Conservation (phyloP, 53 echinoderm and acorn worm species). For the Echinometra lucunter region DNA sequence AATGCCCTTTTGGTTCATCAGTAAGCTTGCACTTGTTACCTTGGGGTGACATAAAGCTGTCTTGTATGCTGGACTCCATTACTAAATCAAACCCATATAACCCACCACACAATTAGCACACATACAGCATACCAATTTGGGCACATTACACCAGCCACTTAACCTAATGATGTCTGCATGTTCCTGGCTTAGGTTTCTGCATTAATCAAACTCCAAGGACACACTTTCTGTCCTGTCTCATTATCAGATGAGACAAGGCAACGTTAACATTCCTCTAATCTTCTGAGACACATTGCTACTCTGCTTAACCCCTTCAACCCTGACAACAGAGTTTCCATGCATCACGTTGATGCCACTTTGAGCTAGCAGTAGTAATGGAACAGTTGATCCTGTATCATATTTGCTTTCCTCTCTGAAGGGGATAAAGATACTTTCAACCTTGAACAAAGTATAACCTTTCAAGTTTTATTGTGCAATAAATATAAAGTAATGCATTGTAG, state of each 20-base stretch:
- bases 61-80: not conserved
- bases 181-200: conserved; percentile 38
- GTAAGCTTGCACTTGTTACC: not conserved
- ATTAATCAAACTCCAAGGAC: conserved; percentile 63
- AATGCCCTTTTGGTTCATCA: conserved; percentile 14
- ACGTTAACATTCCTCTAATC: conserved; percentile 59
- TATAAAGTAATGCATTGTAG: not conserved
- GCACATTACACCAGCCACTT: conserved; percentile 48
- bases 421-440: conserved; percentile 31
- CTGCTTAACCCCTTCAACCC: not conserved
- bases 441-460: conserved; percentile 38
- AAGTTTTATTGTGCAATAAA: conserved; percentile 10
- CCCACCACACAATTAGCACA: conserved; percentile 45
- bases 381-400: not conserved
- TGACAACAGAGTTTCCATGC: not conserved
- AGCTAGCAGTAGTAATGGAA: not conserved
- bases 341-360: not conserved
- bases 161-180: conserved; percentile 53
- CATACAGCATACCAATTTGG: conserved; percentile 33
- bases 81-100: conserved; percentile 37
- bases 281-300: conserved; percentile 15
- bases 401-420: not conserved
- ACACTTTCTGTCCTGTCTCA: conserved; percentile 54
- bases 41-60: conserved; percentile 41
- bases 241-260: conserved; percentile 17